Evolutionary conservation across 2,113 vertebrate species (phyloP), one percentile per base, ranked within the genome.

Genomic region (Chunga burmeisteri): DNA sequence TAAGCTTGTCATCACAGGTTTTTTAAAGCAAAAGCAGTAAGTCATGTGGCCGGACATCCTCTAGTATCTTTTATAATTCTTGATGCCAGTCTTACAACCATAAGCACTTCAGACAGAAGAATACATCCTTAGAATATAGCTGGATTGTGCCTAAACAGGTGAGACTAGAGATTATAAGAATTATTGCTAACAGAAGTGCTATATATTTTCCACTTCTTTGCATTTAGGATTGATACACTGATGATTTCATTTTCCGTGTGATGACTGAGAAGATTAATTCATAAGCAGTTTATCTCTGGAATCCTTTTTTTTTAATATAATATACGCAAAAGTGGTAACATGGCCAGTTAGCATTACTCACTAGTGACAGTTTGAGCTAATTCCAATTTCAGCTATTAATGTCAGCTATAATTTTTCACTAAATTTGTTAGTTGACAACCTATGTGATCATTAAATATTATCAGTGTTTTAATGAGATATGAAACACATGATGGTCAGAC

Each of bases 351-450:
- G 44, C 86, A 80, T 67, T 86, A 85, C 32, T 84, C 29, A 21
- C 44, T 95, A 71, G 93, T 78, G 93, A 91, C 82, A 91, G 89
- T 88, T 91, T 91, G 65, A 80, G 59, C 71, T 93, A 77, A 80
- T 92, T 94, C 66, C 55, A 72, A 65, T 50, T 74, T 93, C 59
- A 70, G 42, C 44, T 90, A n/a, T 80, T 86, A 74, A 68, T 90
- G 75, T 80, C 36, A 94, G 25, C 77, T 89, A 25, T 90, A 93
- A 88, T 93, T 95, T 95, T 95, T 96, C 78, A 94, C 70, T 96
- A 85, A 88, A 97, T 97, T 96, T 87, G 9, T 96, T 96, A 94
- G 88, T 78, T 98, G 96, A 95, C 88, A 98, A 92, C 83, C 71
- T 92, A 86, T 85, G 75, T 92, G 63, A 84, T 97, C 92, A 93